Evolutionary conservation across 2,797 vertebrate species (phyloP).

Genomic region (Pangasius macronema): DNA sequence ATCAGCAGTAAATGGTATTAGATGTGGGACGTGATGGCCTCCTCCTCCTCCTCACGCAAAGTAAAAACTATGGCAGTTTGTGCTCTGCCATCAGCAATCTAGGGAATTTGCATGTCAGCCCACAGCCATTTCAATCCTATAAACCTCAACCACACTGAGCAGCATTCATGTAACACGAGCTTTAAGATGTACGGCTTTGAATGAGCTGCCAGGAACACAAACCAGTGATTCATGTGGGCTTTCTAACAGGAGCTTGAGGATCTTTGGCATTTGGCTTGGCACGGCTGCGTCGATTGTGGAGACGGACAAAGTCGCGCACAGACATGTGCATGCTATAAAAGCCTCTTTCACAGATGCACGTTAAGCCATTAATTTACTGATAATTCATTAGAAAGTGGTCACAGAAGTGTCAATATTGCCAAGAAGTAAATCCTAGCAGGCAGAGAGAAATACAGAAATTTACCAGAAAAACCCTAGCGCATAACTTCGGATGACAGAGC

Average conservation of each 20-base stretch:
- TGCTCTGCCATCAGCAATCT: constrained; percentile 30
- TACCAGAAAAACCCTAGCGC: neutral
- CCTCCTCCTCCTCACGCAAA: constrained; percentile 23
- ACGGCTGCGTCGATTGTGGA: constrained; percentile 28
- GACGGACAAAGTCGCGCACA: constrained; percentile 49
- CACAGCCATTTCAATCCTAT: constrained; percentile 24
- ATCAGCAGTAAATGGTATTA: constrained; percentile 24
- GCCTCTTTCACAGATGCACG: neutral
- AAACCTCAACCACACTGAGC: constrained; percentile 36
- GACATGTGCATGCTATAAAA: constrained; percentile 10
- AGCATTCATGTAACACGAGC: constrained; percentile 29
- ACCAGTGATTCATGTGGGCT: constrained; percentile 48
- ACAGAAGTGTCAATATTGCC: neutral
- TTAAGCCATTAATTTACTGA: neutral
- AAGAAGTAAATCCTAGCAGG: neutral
- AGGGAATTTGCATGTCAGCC: constrained; percentile 40
- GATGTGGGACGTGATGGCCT: constrained; percentile 18
- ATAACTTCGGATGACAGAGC: neutral
- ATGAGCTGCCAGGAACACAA: constrained; percentile 35
- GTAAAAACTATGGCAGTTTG: constrained; percentile 14
- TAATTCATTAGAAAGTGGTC: neutral
- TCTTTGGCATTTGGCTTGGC: constrained; percentile 41
- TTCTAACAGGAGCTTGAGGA: constrained; percentile 44
- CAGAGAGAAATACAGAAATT: neutral
- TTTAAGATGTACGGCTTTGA: constrained; percentile 39